Conservation (phyloP, 37 sponge, comb jelly and placozoan genomes). For the Halisarca cf. caerulea region DNA sequence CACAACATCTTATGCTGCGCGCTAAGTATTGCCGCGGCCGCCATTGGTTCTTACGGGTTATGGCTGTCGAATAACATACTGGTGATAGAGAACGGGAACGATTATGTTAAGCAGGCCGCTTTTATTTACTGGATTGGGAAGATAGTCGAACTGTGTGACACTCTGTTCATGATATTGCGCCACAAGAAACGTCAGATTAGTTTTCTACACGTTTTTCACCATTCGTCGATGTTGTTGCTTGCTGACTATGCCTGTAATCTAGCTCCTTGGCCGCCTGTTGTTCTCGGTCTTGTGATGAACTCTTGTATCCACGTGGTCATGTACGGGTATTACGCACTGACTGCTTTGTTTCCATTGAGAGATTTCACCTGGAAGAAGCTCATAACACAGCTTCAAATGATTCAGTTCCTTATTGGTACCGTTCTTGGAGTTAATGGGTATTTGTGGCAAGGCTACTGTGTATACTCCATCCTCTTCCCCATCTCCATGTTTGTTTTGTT, state of each 20-base stretch:
- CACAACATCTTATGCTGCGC: slow-evolving; percentile 69
- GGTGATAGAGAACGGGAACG: not conserved
- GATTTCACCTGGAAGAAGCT: slow-evolving; percentile 37
- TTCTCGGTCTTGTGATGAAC: slow-evolving; percentile 31
- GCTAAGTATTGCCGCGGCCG: slow-evolving; percentile 36
- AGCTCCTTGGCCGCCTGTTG: slow-evolving; percentile 46
- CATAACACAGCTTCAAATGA: slow-evolving; percentile 49
- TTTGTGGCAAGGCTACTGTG: slow-evolving; percentile 34
- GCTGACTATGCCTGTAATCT: slow-evolving; percentile 44
- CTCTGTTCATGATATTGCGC: slow-evolving; percentile 46
- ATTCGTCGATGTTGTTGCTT: slow-evolving; percentile 54
- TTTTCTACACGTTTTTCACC: slow-evolving; percentile 60
- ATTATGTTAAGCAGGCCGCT: slow-evolving; percentile 24
- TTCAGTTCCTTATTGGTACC: slow-evolving; percentile 44
- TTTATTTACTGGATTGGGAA: slow-evolving; percentile 75
- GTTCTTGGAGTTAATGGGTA: slow-evolving; percentile 29
- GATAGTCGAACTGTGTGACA: slow-evolving; percentile 50
- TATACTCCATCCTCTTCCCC: slow-evolving; percentile 69
- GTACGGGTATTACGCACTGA: slow-evolving; percentile 43
- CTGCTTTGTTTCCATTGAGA: not conserved
- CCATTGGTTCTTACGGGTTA: slow-evolving; percentile 30
- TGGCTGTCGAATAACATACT: not conserved
- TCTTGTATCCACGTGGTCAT: slow-evolving; percentile 54
- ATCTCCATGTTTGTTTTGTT: slow-evolving; percentile 66
- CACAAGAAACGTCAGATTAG: slow-evolving; percentile 60